Evolutionary conservation across 2,113 vertebrate genomes (phyloP), one percentile per base, ranked within the genome.

Genomic region (Gobio gobio): DNA sequence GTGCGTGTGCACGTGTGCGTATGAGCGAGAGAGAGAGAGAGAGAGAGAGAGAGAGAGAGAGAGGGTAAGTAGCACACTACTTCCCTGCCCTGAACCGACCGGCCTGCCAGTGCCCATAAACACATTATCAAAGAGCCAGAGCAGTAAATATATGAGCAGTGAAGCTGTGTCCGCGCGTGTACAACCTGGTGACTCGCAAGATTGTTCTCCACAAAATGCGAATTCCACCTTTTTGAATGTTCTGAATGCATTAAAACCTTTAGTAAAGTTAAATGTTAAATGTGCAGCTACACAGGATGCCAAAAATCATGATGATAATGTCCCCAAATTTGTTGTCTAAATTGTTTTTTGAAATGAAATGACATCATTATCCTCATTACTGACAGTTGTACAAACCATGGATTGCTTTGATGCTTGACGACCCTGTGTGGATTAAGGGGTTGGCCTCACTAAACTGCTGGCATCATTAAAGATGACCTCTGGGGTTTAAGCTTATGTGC

Each of bases 131-230:
- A 86, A 74, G 47, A 58, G 59, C 85, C 51, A 88, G 74, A 26
- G 51, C 78, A 74, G 70, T 88, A 87, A 90, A 92, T 90, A 87
- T 86, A 90, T 90, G 5, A 33, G 85, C 87, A 85, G 49, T 63
- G 33, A 56, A 88, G 77, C 74, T 58, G 51, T 82, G 16, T 83
- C 7, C 47, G 13, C 10, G 78, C 63, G 16, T 56, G 70, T n/a
- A 18, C 4, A 10, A 33, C 43, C 16, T n/a, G 13, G 16, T 10
- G 54, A 16, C 40, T 74, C 2, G 2, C n/a, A 47, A 1, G 20
- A 72, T 9, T n/a, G 16, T 49, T 49, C 45, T 75, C 45, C 13
- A 26, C n/a, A 49, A 47, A 75, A 75, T 70, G 66, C 0, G 18
- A 43, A 70, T 70, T 49, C 72, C 43, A 26, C 22, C 12, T 1